Evolutionary conservation across 92 coral and sea anemone species (phyloP).

Genomic region (Palythoa heliodiscus): DNA sequence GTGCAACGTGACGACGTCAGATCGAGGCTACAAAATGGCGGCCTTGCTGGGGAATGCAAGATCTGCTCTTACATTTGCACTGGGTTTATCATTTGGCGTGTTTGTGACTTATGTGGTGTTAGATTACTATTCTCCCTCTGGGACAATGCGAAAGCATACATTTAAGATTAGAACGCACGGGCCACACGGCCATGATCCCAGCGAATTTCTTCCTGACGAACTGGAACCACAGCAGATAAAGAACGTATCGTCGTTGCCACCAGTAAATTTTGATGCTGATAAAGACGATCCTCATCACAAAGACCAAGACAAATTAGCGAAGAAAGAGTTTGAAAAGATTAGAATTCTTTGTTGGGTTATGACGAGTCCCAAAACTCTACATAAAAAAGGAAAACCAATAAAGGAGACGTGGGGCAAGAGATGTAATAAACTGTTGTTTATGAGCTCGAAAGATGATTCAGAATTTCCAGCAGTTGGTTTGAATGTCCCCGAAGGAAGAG

Average conservation of each 20-base stretch:
- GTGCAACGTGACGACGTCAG: background rate
- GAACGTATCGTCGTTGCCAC: constrained; percentile 48
- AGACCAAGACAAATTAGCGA: constrained; percentile 54
- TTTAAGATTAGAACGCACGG: background rate
- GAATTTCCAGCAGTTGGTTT: constrained; percentile 48
- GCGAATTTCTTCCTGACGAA: constrained; percentile 17
- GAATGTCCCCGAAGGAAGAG: constrained; percentile 38
- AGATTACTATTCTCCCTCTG: constrained; percentile 49
- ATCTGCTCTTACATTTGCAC: constrained; percentile 60
- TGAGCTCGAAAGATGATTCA: constrained; percentile 46
- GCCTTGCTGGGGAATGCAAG: constrained; percentile 17
- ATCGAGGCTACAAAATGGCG: constrained; percentile 74
- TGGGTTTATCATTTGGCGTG: constrained; percentile 77
- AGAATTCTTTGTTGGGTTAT: constrained; percentile 47
- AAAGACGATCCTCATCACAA: constrained; percentile 74
- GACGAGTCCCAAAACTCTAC: constrained; percentile 44
- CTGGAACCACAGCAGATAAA: background rate
- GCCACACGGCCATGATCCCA: constrained; percentile 13
- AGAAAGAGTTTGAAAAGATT: constrained; percentile 16
- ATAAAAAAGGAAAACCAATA: constrained; percentile 34
- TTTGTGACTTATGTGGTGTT: constrained; percentile 58
- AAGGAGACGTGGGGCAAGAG: constrained; percentile 51
- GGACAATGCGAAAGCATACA: constrained; percentile 26
- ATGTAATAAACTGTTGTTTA: constrained; percentile 45
- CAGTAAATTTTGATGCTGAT: constrained; percentile 83